A percentile compares a stretch with the other conserved stretches of the same genome.
Conservation (phyloP, 2,113 vertebrate genomes). For the Leuciscus idus region DNA sequence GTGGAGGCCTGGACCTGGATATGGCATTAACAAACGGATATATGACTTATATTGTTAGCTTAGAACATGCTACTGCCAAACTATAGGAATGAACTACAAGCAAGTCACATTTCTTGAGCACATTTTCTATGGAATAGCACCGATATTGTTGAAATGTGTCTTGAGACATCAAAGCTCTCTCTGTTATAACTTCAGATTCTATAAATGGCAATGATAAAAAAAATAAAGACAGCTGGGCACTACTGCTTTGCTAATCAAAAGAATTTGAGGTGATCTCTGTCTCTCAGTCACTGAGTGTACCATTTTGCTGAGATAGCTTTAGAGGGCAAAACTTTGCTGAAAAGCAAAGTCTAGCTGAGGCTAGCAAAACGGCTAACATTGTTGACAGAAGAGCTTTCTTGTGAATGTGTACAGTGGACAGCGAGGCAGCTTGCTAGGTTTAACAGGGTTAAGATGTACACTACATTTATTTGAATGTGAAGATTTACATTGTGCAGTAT, state of each 20-base stretch:
- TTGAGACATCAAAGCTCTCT: not conserved
- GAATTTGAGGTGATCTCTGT: not conserved
- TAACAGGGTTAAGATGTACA: not conserved
- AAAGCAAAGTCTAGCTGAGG: not conserved
- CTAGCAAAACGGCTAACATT: not conserved
- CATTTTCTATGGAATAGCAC: not conserved
- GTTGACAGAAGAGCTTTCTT: not conserved
- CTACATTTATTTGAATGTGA: not conserved
- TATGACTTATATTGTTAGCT: too few relatives aligned
- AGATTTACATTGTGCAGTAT: not conserved
- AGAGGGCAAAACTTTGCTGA: not conserved
- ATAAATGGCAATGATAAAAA: not conserved
- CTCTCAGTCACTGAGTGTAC: not conserved
- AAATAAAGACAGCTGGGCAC: not conserved
- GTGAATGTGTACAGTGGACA: not conserved
- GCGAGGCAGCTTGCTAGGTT: not conserved
- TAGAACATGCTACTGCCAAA: not conserved
- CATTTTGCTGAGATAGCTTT: not conserved
- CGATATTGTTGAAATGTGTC: not conserved
- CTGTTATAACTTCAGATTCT: not conserved
- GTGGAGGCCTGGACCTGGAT: too few relatives aligned
- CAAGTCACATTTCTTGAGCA: not conserved
- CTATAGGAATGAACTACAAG: not conserved
- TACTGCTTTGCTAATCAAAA: not conserved
- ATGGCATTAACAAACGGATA: too few relatives aligned